Base-by-base conservation (phyloP, 2,113 vertebrate genomes). In the Malurus elegans region DNA sequence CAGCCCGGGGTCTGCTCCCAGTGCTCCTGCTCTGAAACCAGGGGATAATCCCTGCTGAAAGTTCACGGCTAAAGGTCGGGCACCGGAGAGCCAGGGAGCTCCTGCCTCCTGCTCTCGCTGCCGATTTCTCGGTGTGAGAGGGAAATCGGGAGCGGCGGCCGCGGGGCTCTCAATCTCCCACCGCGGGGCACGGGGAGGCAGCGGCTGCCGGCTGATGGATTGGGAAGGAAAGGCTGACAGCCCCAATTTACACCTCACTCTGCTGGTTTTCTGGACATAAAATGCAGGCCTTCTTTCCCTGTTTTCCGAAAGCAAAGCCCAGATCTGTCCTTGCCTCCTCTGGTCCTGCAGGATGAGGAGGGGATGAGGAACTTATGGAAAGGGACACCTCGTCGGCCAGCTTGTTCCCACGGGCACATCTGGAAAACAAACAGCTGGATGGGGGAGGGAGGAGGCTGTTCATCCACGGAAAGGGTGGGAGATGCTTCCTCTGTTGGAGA, bases 101-200 rank as follows among this genome's bases (percentile, higher is more conserved):
- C 18, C 79, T 45, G 74, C 4, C 4, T 24, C 13, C 50, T 40
- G 64, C 36, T 87, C 70, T 48, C 4, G 21, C 79, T 85, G 70
- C 32, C 2, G 18, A 17, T 78, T 67, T 26, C 69, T 36, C 51
- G 16, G 4, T 1, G 5, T 13, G 5, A 5, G n/a, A 69, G 44
- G 2, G 7, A 32, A 45, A 76, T 13, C 0, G 3, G 67, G 67
- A 76, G 66, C 1, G 6, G 61, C 0, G 4, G 42, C 60, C 0
- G 3, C 5, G 0, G 5, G 83, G 53, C 34, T 51, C 71, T 53
- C 40, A 1, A 0, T 80, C 54, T 14, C n/a, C 70, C 2, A 0
- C 62, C 2, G 9, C 38, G 10, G 65, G 67, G 2, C 15, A 5
- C 31, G 62, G 74, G 28, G 34, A 65, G 47, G 71, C 48, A 7